Percentiles rank a stretch among this genome's conserved stretches.
Conservation (phyloP, 2,888 invertebrate species). For the Bimastos eiseni region DNA sequence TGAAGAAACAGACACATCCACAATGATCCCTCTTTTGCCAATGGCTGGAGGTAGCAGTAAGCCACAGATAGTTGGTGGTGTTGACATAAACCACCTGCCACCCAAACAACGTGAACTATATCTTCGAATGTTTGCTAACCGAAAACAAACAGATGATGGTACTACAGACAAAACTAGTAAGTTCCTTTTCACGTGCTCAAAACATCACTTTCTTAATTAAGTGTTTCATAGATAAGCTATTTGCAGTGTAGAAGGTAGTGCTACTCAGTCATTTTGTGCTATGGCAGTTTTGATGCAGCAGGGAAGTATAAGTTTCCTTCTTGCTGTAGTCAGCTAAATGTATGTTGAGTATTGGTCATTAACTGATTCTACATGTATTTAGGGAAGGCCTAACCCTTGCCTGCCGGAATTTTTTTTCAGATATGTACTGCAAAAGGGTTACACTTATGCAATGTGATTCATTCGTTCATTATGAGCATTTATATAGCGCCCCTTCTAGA, state of each 20-base stretch:
- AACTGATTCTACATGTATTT: neutral
- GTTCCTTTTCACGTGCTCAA: neutral
- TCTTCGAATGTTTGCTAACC: constrained; percentile 72
- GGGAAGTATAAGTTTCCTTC: neutral
- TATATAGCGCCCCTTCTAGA: no score
- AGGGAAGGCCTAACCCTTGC: neutral
- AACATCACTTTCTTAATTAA: neutral
- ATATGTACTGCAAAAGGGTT: no score
- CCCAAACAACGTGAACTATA: constrained; percentile 72
- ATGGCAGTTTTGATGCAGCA: neutral
- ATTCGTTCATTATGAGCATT: no score
- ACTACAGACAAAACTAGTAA: constrained; percentile 14
- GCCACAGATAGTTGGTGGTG: constrained; percentile 27
- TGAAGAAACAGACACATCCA: neutral
- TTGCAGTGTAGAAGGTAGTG: neutral
- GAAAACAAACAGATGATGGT: constrained; percentile 49
- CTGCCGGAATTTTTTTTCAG: no score
- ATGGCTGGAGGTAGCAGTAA: neutral
- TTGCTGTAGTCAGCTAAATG: neutral
- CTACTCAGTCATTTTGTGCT: neutral
- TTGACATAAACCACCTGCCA: constrained; percentile 66
- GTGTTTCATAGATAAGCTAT: neutral
- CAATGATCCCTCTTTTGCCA: neutral
- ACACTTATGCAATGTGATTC: no score
- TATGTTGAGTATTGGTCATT: neutral